These are phyloP conservation scores for Pelecanus crispus DNA, from an alignment of 2,113 vertebrate species.

Conservation along the genomic window DNA sequence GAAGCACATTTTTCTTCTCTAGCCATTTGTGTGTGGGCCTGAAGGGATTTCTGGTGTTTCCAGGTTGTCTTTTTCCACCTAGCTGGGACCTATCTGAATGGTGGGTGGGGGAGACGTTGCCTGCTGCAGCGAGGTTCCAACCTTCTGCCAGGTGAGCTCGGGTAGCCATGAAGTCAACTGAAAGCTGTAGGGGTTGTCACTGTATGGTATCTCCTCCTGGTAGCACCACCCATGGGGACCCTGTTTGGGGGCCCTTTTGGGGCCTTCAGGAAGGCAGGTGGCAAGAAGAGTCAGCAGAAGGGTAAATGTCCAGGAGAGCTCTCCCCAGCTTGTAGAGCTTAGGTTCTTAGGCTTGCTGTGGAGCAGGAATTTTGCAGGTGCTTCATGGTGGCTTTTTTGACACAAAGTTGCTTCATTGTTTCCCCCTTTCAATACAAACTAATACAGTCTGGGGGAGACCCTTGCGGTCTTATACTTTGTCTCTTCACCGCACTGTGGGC, in stretches of 20 bases:
- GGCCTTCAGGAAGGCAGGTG: neutral
- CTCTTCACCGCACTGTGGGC: neutral
- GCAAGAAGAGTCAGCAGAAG: neutral
- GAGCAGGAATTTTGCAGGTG: neutral
- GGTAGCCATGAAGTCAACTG: neutral
- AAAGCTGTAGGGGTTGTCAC: neutral
- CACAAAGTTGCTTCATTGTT: neutral
- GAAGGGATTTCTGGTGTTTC: neutral
- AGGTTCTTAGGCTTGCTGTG: neutral
- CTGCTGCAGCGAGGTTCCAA: neutral
- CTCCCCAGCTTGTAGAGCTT: neutral
- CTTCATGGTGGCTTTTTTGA: neutral
- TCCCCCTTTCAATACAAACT: neutral
- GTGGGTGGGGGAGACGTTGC: neutral
- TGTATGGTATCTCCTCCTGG: neutral
- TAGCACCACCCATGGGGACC: no score
- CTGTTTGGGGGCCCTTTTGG: neutral
- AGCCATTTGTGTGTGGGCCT: neutral
- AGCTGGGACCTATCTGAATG: neutral
- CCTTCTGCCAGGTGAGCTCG: neutral
- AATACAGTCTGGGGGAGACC: accelerated
- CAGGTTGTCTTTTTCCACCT: neutral
- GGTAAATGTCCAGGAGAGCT: neutral
- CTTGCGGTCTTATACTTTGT: neutral
- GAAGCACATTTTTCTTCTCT: neutral